phyloP scores from a whole-genome alignment of 2,113 vertebrate genomes.

The Rhinopomastus cyanomelas region DNA sequence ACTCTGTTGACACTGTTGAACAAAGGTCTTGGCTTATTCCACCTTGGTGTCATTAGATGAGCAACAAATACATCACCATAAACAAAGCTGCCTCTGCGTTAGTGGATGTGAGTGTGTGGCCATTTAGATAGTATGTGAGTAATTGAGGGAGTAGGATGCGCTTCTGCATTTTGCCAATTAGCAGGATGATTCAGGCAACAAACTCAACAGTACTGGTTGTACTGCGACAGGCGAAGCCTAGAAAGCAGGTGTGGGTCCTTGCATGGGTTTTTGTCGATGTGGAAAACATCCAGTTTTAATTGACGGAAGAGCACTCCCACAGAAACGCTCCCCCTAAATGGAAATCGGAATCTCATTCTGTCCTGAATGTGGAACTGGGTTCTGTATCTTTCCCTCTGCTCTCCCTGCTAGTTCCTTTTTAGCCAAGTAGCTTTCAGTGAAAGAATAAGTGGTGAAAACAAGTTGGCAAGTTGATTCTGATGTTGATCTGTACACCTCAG shows the following conservation, averaged over 20 bases:
- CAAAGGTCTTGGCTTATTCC: not conserved
- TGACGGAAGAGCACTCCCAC: not conserved
- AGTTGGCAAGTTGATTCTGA: not conserved
- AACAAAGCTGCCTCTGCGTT: not conserved
- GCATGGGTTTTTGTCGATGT: not conserved
- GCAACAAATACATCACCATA: slow-evolving; percentile 40
- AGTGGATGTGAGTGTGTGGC: slow-evolving; percentile 14
- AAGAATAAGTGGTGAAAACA: not conserved
- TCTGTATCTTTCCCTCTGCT: not conserved
- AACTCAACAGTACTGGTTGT: not conserved
- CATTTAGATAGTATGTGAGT: slow-evolving; percentile 16
- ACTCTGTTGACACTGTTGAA: slow-evolving; percentile 8
- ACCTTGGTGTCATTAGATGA: slow-evolving; percentile 50
- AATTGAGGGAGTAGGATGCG: slow-evolving; percentile 48
- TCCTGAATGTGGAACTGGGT: not conserved
- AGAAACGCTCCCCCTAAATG: not conserved
- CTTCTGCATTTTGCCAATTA: slow-evolving; percentile 37
- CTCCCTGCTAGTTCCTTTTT: not conserved
- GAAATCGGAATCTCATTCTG: not conserved
- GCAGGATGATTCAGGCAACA: slow-evolving; percentile 46
- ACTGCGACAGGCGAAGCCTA: slow-evolving; percentile 14
- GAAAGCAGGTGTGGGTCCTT: slow-evolving; percentile 35
- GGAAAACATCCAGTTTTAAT: not conserved
- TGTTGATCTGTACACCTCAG: not conserved
- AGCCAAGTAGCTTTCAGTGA: not conserved